phyloP scores from a whole-genome alignment of 2,888 invertebrate genomes.

The Drosophila meridionalis region DNA sequence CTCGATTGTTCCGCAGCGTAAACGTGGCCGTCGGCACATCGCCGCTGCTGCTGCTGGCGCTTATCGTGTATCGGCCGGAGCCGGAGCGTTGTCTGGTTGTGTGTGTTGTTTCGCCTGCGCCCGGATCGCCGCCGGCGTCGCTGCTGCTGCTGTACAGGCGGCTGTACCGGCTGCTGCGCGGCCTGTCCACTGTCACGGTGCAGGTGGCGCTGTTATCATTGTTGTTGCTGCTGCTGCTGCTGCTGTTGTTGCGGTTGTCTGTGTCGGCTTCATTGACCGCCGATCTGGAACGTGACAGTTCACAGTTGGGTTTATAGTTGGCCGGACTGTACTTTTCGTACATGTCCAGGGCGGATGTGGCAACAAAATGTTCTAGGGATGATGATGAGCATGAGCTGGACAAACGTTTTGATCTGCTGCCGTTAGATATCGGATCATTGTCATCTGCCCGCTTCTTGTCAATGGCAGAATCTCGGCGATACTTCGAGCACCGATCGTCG shows the following conservation, averaged over 20 bases:
- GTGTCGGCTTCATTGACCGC: slow-evolving; percentile 72
- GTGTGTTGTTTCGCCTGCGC: slow-evolving; percentile 19
- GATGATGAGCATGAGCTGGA: slow-evolving; percentile 84
- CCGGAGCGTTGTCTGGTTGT: slow-evolving; percentile 35
- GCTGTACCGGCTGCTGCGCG: slow-evolving; percentile 79
- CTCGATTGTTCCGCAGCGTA: slow-evolving; percentile 76
- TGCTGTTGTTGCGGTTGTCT: slow-evolving; percentile 32
- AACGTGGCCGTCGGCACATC: slow-evolving; percentile 82
- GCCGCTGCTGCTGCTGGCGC: slow-evolving; percentile 70
- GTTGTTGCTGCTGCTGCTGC: slow-evolving; percentile 30
- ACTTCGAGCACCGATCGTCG: slow-evolving; percentile 57
- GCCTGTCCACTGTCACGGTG: slow-evolving; percentile 68
- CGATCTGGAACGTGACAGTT: slow-evolving; percentile 86
- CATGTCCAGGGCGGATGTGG: slow-evolving; percentile 88
- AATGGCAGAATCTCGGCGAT: slow-evolving; percentile 41
- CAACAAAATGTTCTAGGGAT: slow-evolving; percentile 86
- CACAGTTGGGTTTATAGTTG: slow-evolving; percentile 89
- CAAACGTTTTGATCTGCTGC: slow-evolving; percentile 69
- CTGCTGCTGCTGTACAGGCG: slow-evolving; percentile 68
- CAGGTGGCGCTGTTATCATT: slow-evolving; percentile 41
- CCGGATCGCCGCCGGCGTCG: slow-evolving; percentile 50
- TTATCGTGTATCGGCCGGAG: slow-evolving; percentile 61
- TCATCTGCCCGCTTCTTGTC: slow-evolving; percentile 54
- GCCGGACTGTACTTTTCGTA: slow-evolving; percentile 91
- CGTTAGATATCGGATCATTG: slow-evolving; percentile 47